A percentile compares a stretch with the other conserved stretches of the same genome.
Evolutionary conservation across 2,113 vertebrate species (phyloP).

Genomic region (Melanerpes formicivorus): DNA sequence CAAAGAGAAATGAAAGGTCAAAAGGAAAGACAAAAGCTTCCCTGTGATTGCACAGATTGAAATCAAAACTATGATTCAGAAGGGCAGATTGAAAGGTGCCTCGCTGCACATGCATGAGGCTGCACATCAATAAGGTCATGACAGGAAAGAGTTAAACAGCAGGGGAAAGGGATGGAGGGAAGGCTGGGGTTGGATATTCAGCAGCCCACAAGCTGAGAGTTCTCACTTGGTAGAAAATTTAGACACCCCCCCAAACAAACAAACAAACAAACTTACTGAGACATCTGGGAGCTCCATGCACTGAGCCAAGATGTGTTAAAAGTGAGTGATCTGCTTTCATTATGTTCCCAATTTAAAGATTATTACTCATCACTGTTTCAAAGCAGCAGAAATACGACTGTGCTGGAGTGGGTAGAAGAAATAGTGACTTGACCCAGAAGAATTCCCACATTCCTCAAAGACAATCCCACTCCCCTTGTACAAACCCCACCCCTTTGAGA

Average conservation of each 20-base stretch:
- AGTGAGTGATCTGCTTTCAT: not conserved
- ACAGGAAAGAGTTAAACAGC: not conserved
- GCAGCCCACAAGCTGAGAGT: not conserved
- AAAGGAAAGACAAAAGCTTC: slow-evolving; percentile 4
- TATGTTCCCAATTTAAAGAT: slow-evolving; percentile 10
- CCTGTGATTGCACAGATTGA: slow-evolving; percentile 10
- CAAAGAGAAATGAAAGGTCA: not conserved
- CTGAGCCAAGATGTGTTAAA: not conserved
- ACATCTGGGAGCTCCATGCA: not conserved
- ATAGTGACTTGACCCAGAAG: not conserved
- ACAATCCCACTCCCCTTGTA: not conserved
- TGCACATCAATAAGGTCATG: slow-evolving; percentile 8
- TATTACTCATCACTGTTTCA: not conserved
- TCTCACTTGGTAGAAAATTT: not conserved
- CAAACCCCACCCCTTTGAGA: slow-evolving; percentile 18
- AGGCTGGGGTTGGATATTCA: not conserved
- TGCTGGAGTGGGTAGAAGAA: not conserved
- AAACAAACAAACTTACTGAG: not conserved
- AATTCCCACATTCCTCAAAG: slow-evolving; percentile 3
- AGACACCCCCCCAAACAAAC: not conserved
- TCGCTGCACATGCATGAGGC: slow-evolving; percentile 17
- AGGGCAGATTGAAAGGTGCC: not conserved
- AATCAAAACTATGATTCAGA: not conserved
- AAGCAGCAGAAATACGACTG: not conserved
- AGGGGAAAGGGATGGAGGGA: not conserved